Base-by-base conservation (phyloP, 2,797 vertebrate species). In the Capromys pilorides region DNA sequence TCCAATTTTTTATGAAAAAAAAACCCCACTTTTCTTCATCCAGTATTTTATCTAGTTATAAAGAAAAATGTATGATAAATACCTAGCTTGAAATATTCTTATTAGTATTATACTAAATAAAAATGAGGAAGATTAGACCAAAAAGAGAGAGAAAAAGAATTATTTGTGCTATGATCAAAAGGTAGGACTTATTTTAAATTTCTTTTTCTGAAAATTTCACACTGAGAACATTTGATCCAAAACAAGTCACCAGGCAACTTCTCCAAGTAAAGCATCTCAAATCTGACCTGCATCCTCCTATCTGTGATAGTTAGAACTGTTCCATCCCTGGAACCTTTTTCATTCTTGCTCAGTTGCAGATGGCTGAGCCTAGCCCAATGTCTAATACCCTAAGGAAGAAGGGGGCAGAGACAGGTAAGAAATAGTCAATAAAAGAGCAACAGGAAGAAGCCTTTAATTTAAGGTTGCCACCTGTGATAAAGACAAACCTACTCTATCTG, bases 161-260 rank as follows among this genome's bases (percentile, higher is more conserved):
- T 33, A 33, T 85, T 86, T 57, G 24, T 2, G 2, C 79, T 78
- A 11, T 45, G 45, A 92, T 62, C 83, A 67, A 95, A 94, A 90
- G 31, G 45, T 57, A 80, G 84, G 0, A 36, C 94, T 93, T 64
- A 54, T 81, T 91, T 78, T 73, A 78, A 80, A 88, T 82, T 57
- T 75, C 24, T 31, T 93, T 91, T 96, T 36, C 71, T 91, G 93
- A 41, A 61, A 62, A 51, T 79, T 94, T 80, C 13, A n/a, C 59
- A 45, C 54, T 57, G 75, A 82, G 21, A 51, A 78, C 24, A 18
- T 90, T 90, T 93, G 24, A n/a, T 26, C 59, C 26, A 11, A 90
- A 88, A 88, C 9, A 89, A 14, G 75, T 77, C 93, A n/a, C 8
- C 22, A 45, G 36, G 61, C n/a, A 87, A 41, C 49, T 57, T 57